Base-by-base conservation (phyloP, 2,797 vertebrate genomes). In the Acipenser oxyrinchus region DNA sequence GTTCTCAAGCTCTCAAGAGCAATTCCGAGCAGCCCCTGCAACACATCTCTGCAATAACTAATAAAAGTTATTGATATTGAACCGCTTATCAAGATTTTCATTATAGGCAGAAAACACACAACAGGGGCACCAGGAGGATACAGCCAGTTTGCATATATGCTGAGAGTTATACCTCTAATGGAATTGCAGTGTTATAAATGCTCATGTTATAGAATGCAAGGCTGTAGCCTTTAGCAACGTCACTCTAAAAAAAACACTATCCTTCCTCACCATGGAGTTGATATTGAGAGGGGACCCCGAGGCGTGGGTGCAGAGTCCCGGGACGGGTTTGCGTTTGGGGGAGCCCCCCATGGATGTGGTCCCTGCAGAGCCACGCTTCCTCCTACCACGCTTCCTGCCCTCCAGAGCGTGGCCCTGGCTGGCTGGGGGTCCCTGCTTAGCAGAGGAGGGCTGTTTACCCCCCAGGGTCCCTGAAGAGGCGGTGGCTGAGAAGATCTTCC, bases 201-300 rank as follows among this genome's bases (percentile, higher is more conserved):
- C n/a, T n/a, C n/a, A n/a, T n/a, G n/a, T n/a, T n/a, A n/a, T n/a
- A n/a, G n/a, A 23, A 23, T 23, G 23, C 23, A 23, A 23, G 1
- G 23, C 3, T 23, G 23, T 18, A 61, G 2, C 6, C 49, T 62
- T 53, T 68, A 8, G 60, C 7, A 68, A 57, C 1, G 9, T 10
- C 10, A 50, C 10, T 3, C 48, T 63, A 11, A 6, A 23, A 6
- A 37, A 37, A 37, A 37, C 23, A 37, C 23, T 37, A 37, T 37
- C 5, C 6, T 23, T 37, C 63, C 93, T 90, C 80, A 98, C 97
- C 97, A 99, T 99, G 70, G 95, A 93, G 82, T 79, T 97, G 65
- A 99, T 97, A 71, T 96, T 99, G 76, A 99, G 92, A 0, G 97
- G 97, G 0, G 97, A 99, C 18, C 95, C 96, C 6, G 97, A 96